Percentiles rank a stretch among this genome's conserved stretches.
Evolutionary conservation across 2,888 invertebrate species (phyloP).

Genomic region (Steinernema hermaphroditum): DNA sequence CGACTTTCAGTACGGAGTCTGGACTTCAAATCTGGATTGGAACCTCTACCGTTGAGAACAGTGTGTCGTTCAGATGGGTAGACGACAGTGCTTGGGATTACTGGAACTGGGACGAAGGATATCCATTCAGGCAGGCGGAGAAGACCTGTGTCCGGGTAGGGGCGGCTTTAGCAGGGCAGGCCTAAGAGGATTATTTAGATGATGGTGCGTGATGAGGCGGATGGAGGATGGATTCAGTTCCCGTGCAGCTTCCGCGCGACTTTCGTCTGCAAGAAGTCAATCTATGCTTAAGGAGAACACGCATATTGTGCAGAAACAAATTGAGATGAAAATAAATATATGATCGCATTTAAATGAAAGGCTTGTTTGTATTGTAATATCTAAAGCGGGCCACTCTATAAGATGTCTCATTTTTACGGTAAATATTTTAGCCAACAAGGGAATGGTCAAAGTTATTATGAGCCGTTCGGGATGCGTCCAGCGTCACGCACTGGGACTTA

Average conservation of each 20-base stretch:
- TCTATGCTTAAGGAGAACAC: neutral
- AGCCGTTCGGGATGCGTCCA: too few species aligned
- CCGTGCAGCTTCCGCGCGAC: neutral
- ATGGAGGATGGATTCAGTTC: neutral
- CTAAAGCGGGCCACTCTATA: too few species aligned
- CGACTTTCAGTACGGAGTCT: neutral
- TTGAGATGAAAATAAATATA: too few species aligned
- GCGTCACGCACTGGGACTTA: too few species aligned
- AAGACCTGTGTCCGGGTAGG: neutral
- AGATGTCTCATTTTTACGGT: too few species aligned
- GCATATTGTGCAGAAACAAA: too few species aligned
- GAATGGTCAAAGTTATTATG: too few species aligned
- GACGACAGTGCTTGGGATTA: neutral
- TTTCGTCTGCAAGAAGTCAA: conserved; percentile 10
- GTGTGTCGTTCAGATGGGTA: neutral
- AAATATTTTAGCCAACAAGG: too few species aligned
- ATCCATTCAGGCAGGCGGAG: neutral
- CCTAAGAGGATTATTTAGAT: neutral
- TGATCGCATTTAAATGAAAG: too few species aligned
- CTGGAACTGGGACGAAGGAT: neutral
- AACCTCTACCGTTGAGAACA: neutral
- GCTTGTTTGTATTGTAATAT: too few species aligned
- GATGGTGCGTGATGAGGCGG: neutral
- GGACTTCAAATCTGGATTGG: neutral
- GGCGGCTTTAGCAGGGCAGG: neutral